A percentile compares a stretch with the other conserved stretches of the same genome.
Conservation (phyloP, 1,140 invertebrate species). For the Dolichoris vasculosae region DNA sequence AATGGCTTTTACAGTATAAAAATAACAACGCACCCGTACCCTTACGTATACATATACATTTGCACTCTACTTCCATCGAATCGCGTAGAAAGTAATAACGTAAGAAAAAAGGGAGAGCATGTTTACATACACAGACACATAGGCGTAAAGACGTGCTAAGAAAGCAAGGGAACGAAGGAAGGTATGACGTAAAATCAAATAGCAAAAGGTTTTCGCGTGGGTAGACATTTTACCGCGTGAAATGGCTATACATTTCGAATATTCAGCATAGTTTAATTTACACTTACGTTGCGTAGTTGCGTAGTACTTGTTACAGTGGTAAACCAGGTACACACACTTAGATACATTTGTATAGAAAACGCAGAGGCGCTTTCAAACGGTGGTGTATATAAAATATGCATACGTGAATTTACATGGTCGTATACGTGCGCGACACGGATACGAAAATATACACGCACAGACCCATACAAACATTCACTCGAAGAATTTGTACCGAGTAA, state of each 20-base stretch:
- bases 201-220: background rate
- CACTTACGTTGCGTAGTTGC: background rate
- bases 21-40: background rate
- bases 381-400: background rate
- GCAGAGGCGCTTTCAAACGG: too few relatives aligned
- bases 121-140: background rate
- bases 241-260: background rate
- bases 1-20: background rate
- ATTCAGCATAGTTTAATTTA: background rate
- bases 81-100: background rate
- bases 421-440: background rate
- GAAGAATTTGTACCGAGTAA: background rate
- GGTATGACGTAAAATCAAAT: background rate
- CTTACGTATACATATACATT: background rate
- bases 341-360: too few relatives aligned
- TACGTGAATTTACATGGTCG: background rate
- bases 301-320: too few relatives aligned
- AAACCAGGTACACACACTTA: too few relatives aligned
- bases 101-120: slow-evolving; percentile 7
- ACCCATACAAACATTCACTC: background rate
- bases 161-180: background rate
- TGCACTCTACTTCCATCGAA: background rate
- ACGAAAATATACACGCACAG: background rate
- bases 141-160: background rate
- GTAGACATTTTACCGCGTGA: background rate